phyloP scores from a whole-genome alignment of 1,140 invertebrate genomes.

The Tetranychus cinnabarinus region DNA sequence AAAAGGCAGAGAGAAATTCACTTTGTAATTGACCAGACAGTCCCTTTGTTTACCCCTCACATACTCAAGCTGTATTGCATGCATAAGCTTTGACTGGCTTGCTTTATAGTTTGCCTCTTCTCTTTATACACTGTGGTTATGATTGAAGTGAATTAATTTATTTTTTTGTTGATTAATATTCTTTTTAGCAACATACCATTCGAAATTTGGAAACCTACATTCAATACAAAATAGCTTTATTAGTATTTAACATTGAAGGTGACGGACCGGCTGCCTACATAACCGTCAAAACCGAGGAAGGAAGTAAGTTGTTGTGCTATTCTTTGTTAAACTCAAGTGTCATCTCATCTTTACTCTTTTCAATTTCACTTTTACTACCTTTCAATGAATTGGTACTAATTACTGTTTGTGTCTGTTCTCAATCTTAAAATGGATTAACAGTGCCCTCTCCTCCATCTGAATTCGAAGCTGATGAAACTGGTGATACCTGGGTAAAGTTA shows the following conservation, averaged over 20 bases:
- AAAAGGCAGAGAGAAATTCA: too few species aligned
- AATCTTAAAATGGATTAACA: neutral
- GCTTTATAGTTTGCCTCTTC: neutral
- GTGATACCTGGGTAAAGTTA: slow-evolving; percentile 45
- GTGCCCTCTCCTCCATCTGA: neutral
- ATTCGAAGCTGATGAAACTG: slow-evolving; percentile 23
- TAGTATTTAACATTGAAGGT: slow-evolving; percentile 50
- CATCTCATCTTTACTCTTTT: too few species aligned
- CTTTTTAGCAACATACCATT: slow-evolving; percentile 38
- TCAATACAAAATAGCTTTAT: slow-evolving; percentile 44
- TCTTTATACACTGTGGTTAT: neutral
- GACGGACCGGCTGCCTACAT: slow-evolving; percentile 40
- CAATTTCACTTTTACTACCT: too few species aligned
- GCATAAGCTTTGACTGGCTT: too few species aligned
- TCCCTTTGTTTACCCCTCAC: too few species aligned
- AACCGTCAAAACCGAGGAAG: slow-evolving; percentile 51
- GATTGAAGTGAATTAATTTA: neutral
- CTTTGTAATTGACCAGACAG: neutral
- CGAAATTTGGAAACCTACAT: slow-evolving; percentile 42
- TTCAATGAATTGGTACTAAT: too few species aligned
- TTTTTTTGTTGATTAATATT: neutral
- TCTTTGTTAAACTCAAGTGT: neutral
- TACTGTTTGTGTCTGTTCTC: too few species aligned
- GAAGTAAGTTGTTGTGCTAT: slow-evolving; percentile 31
- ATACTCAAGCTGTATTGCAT: too few species aligned